Evolutionary conservation across 2,113 vertebrate genomes (phyloP), one percentile per base, ranked within the genome.

Genomic region (Rhizomys pruinosus): DNA sequence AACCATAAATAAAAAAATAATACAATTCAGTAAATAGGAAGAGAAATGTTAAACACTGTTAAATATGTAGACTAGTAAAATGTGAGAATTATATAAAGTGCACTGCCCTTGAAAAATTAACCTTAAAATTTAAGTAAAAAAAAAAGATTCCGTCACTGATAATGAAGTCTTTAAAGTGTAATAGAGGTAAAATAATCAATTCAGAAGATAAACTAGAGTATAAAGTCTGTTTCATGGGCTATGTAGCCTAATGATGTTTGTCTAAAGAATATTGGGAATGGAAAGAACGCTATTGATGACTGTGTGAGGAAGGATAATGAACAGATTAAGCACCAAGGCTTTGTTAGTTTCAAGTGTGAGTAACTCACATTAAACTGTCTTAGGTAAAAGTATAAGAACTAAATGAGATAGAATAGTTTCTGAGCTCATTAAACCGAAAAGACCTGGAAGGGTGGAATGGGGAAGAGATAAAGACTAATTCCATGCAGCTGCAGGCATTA

Each of bases 81-180:
- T 81, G 71, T 87, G 42, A 87, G 94, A 89, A 76, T 79, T 66
- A 64, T 66, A 64, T 74, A 90, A 90, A 85, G 16, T 52, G 1
- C 19, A 2, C 20, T 85, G 4, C 72, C 42, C 85, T 90, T 55
- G 37, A 76, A 91, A 59, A 84, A 42, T 77, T 80, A 94, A 64
- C 11, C 27, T 73, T 68, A 44, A 86, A 42, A 84, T 81, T 85
- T 96, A 82, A 86, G 69, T 86, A 32, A 27, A 8, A 91, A 37
- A 34, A 85, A 95, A 92, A 74, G 7, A 76, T 93, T 69, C 13
- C 19, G 15, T 64, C 42, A 37, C n/a, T 81, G n/a, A 25, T 63
- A 84, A 79, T 23, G n/a, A 92, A 81, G 4, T 17, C 22, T 74
- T 80, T 94, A 89, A 84, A 86, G 92, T 82, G 34, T 66, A 78